These are phyloP conservation scores for Manacus vitellinus DNA, from an alignment of 2,113 vertebrate species.

Conservation along the genomic window DNA sequence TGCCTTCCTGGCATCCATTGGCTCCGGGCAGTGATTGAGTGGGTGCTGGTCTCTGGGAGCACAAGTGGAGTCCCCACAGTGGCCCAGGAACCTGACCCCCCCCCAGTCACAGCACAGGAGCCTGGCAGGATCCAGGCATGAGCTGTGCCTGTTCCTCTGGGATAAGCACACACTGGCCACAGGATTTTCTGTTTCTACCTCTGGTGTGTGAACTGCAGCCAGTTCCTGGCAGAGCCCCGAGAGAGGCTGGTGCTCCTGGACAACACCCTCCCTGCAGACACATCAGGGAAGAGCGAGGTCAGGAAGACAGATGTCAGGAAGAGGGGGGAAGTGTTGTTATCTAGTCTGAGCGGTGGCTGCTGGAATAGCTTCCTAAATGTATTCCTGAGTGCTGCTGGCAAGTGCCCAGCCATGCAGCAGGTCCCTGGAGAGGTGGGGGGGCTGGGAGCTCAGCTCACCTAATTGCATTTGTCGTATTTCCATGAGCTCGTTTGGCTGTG, in stretches of 20 bases:
- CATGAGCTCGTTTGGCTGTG: background rate
- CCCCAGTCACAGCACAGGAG: background rate
- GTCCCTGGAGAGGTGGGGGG: background rate
- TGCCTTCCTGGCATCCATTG: accelerated
- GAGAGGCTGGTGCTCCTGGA: accelerated
- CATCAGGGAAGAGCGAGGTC: background rate
- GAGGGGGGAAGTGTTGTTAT: background rate
- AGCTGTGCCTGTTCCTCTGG: accelerated
- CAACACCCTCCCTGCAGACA: background rate
- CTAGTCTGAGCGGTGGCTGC: background rate
- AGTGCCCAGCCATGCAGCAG: background rate
- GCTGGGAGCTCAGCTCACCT: background rate
- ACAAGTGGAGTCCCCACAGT: accelerated
- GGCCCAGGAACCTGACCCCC: background rate
- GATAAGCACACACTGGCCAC: accelerated
- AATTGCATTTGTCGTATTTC: background rate
- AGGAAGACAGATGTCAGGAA: background rate
- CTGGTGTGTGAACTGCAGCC: background rate
- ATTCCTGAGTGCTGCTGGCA: background rate
- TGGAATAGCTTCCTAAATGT: background rate
- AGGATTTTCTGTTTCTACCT: background rate
- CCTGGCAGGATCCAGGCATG: background rate
- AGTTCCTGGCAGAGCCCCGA: accelerated
- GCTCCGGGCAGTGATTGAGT: background rate
- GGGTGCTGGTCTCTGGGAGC: background rate